Evolutionary conservation across 2,797 vertebrate species (phyloP), one percentile per base, ranked within the genome.

Genomic region (Schizopygopsis malacanthus): DNA sequence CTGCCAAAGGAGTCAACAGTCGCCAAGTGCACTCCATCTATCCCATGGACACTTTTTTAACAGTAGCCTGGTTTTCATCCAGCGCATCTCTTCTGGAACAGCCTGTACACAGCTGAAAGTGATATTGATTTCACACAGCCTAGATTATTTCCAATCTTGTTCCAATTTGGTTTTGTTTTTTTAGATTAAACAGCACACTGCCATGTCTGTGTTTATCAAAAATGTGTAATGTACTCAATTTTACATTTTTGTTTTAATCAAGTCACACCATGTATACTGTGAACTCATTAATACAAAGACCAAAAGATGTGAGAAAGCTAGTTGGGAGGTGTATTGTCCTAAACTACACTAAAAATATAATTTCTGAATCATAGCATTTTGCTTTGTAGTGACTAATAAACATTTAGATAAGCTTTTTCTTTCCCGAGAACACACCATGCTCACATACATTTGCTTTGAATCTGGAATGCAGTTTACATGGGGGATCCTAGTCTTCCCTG

Each of bases 31-130:
- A 41, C 16, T 71, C 72, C 54, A 76, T 73, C 43, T 63, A 73
- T 33, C 56, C 12, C 5, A 65, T 50, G 77, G 84, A 45, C 25
- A 25, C 10, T 33, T 59, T 28, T 69, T 80, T 54, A 20, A 80
- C 15, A 33, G 28, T 41, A 56, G 28, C 52, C 28, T 79, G 69
- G 20, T 22, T 79, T 70, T 85, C 56, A 85, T 43, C 84, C 67
- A 85, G 25, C 25, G 71, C 9, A 79, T 79, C 47, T 85, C 11
- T 81, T 63, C 41, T 81, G 71, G 78, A 81, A 78, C 73, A 52
- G 50, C 79, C 22, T 84, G 61, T 41, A 39, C 47, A 56, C 84
- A 69, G 78, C 28, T 84, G 71, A 76, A 47, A 81, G 59, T 69
- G 37, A 83, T 87, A 71, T 28, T 72, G 33, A 54, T 52, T 65